Base-by-base conservation (phyloP, 2,888 invertebrate species). In the Thymelicus lineola region DNA sequence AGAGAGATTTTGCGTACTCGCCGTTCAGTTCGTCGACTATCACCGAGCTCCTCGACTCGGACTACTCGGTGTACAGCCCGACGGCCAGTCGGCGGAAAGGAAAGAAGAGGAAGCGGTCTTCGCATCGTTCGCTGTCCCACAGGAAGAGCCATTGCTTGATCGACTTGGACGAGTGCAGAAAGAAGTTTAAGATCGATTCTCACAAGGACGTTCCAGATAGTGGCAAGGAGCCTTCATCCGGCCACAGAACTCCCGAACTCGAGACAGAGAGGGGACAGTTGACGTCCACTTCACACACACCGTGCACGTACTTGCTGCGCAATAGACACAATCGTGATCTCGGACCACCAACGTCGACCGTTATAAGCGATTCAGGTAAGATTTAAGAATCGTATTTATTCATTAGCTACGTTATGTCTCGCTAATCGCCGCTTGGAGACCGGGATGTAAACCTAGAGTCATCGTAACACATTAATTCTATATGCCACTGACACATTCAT, bases 171-270 rank as follows among this genome's bases (percentile, higher is more conserved):
- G 87, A 88, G 77, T 87, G 84, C 77, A 85, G 88, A 79, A 90
- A 94, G 84, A 92, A 89, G 84, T 90, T 93, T 85, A 95, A 95
- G 63, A 94, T 94, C 91, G 94, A 94, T 85, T 76, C 85, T 79
- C 88, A 86, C 80, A 88, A 82, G 81, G 93, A 85, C 77, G 86
- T 89, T 59, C 76, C 83, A 50, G 88, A 87, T 46, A 75, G 83
- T 12, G 84, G 76, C 71, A 85, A 84, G 74, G 83, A 83, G 74
- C 79, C 80, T 72, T 68, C 75, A 50, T 72, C 74, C 38, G 85
- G 84, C 70, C 81, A 77, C 73, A 84, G 80, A 73, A 76, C 81
- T 69, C 80, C 80, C 20, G 86, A 84, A 74, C 80, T 84, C 80
- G 89, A 90, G 74, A 75, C 82, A 69, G 89, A 93, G 57, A 84